Conservation (phyloP, 1,140 invertebrate species). For the Anastrepha obliqua region DNA sequence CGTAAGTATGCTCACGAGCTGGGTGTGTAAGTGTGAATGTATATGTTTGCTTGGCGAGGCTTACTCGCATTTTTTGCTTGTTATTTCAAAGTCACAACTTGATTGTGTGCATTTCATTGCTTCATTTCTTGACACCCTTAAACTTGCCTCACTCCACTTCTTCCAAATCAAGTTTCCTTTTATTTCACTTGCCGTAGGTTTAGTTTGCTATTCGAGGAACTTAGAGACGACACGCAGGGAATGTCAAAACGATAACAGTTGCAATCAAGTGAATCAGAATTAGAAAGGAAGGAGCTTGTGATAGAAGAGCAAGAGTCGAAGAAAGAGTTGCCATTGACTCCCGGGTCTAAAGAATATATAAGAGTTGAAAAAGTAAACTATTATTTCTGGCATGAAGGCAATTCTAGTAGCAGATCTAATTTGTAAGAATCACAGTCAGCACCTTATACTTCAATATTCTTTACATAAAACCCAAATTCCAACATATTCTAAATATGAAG, state of each 20-base stretch:
- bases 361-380: too few species aligned
- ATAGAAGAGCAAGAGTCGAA: not conserved
- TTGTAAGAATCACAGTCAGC: too few species aligned
- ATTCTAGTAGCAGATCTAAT: too few species aligned
- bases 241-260: slow-evolving; percentile 43
- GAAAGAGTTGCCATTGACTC: not conserved
- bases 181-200: slow-evolving; percentile 6
- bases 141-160: not conserved
- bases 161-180: not conserved
- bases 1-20: not conserved
- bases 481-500: too few species aligned
- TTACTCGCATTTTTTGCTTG: not conserved
- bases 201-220: not conserved
- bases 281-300: not conserved
- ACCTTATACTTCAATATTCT: too few species aligned
- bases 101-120: slow-evolving; percentile 51
- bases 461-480: too few species aligned
- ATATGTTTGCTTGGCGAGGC: not conserved
- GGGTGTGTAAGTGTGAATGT: not conserved
- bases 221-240: not conserved
- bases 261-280: slow-evolving; percentile 42
- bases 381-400: too few species aligned
- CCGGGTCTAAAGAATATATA: too few species aligned
- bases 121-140: slow-evolving; percentile 43
- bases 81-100: slow-evolving; percentile 37